Conservation (phyloP, 2,888 invertebrate species). For the Lingula anatina region DNA sequence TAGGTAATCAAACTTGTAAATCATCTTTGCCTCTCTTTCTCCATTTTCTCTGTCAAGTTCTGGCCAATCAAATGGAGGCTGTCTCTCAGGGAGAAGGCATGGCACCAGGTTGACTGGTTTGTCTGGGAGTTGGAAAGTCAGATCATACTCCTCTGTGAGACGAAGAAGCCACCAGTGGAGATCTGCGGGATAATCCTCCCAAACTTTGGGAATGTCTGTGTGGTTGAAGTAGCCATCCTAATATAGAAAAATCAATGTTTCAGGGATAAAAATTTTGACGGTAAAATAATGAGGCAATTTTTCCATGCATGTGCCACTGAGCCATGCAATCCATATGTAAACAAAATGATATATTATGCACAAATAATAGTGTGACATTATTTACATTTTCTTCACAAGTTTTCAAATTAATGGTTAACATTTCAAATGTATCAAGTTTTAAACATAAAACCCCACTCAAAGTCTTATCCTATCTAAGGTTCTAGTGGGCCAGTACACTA, state of each 20-base stretch:
- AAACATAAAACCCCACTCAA: no score
- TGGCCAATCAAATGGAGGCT: slow-evolving; percentile 41
- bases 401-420: no score
- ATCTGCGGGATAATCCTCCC: slow-evolving; percentile 35
- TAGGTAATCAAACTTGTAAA: slow-evolving; percentile 48
- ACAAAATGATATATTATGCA: not conserved
- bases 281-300: no score
- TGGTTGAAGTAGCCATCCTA: slow-evolving; percentile 43
- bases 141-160: slow-evolving; percentile 50
- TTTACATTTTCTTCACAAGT: no score
- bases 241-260: not conserved
- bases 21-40: slow-evolving; percentile 32
- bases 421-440: no score
- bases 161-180: slow-evolving; percentile 46
- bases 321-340: no score
- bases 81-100: slow-evolving; percentile 46
- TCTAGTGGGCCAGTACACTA: no score
- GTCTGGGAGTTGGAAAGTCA: slow-evolving; percentile 42
- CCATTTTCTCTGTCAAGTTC: slow-evolving; percentile 24
- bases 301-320: no score
- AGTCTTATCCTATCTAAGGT: no score
- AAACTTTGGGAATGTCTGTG: slow-evolving; percentile 32
- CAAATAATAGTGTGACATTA: not conserved
- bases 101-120: slow-evolving; percentile 45
- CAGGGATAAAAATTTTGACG: not conserved